A percentile compares a stretch with the other conserved stretches of the same genome.
Evolutionary conservation across 2,113 vertebrate species (phyloP).

Genomic region (Melanocharis versteri): DNA sequence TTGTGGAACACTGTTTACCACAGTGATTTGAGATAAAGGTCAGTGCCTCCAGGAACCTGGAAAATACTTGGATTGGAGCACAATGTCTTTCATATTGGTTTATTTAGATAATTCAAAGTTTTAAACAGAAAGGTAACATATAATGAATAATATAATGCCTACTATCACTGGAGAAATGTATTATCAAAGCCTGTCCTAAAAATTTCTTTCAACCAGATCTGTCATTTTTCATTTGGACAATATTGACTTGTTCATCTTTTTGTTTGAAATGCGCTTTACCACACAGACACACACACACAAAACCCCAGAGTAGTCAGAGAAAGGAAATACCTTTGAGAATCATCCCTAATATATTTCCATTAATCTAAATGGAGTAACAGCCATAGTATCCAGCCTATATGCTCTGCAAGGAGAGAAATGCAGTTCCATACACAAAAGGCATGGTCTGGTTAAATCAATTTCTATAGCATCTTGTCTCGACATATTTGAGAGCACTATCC

Average conservation of each 20-base stretch:
- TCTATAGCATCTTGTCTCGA: constrained; percentile 41
- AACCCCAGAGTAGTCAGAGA: not conserved
- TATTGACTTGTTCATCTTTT: not conserved
- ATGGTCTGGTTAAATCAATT: constrained; percentile 44
- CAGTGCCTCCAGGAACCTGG: not conserved
- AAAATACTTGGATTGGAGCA: not conserved
- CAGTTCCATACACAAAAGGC: constrained; percentile 26
- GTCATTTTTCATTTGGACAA: constrained; percentile 22
- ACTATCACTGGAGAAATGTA: not conserved
- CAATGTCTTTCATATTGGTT: not conserved
- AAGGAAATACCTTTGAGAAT: constrained; percentile 36
- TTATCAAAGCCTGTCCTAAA: not conserved
- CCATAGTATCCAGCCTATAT: not conserved
- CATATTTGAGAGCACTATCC: constrained; percentile 38
- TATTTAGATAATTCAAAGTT: not conserved
- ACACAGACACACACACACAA: not conserved
- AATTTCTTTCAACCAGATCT: not conserved
- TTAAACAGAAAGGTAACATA: not conserved
- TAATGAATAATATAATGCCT: not conserved
- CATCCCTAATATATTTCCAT: not conserved
- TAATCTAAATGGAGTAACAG: not conserved
- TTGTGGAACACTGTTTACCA: not conserved
- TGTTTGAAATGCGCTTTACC: constrained; percentile 4
- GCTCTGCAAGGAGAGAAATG: not conserved
- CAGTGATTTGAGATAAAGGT: not conserved